Conservation (phyloP, 2,113 vertebrate species). For the Lucifuga dentata region DNA sequence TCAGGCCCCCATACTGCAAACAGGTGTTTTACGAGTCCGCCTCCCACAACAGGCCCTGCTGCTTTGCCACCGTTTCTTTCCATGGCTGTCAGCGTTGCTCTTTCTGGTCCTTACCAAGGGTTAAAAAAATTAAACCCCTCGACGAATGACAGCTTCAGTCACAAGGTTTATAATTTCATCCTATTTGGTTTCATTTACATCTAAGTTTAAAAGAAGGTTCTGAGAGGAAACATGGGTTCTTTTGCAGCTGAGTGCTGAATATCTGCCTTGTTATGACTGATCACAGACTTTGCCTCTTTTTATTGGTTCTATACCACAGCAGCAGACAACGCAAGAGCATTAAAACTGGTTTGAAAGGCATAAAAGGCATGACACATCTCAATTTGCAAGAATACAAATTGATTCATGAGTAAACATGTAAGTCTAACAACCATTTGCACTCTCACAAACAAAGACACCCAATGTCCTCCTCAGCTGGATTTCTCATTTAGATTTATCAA, state of each 20-base stretch:
- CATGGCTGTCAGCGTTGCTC: constrained; percentile 40
- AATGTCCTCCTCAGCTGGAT: constrained; percentile 2
- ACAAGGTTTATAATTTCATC: constrained; percentile 31
- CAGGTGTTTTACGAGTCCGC: constrained; percentile 75
- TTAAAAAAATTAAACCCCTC: constrained; percentile 47
- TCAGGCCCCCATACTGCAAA: constrained; percentile 74
- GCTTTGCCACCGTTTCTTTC: constrained; percentile 46
- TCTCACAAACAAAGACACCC: constrained; percentile 37
- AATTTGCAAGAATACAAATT: constrained; percentile 26
- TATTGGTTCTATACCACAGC: constrained; percentile 7
- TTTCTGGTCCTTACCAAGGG: constrained; percentile 35
- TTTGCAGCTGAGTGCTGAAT: constrained; percentile 27
- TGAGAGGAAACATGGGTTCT: constrained; percentile 33
- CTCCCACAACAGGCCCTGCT: constrained; percentile 53
- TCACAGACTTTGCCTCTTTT: constrained; percentile 28
- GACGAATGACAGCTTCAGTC: constrained; percentile 39
- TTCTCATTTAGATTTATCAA: constrained; percentile 31
- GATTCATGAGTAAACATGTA: constrained; percentile 44
- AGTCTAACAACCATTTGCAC: constrained; percentile 18
- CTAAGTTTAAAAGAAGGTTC: neutral
- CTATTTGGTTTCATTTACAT: constrained; percentile 29
- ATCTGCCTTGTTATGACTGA: constrained; percentile 32
- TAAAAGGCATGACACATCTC: constrained; percentile 5
- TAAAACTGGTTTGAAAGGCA: neutral
- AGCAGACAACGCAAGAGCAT: constrained; percentile 17